Evolutionary conservation across 2,797 vertebrate genomes (phyloP).

Genomic region (Chaunax sp.): DNA sequence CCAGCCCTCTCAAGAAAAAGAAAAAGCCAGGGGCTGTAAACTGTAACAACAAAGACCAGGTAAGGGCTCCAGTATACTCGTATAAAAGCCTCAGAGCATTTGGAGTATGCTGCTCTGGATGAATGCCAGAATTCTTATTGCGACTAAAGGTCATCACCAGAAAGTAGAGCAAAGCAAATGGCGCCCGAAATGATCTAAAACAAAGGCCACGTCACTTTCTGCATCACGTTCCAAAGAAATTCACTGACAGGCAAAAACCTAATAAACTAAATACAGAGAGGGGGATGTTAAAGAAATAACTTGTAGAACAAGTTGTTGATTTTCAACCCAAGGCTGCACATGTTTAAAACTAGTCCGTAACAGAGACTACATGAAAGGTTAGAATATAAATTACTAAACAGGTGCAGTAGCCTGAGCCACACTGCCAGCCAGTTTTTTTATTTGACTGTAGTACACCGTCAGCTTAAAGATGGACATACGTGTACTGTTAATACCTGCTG

Average conservation of each 20-base stretch:
- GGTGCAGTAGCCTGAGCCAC: not conserved
- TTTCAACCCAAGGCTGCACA: too few relatives aligned
- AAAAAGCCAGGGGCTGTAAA: constrained; percentile 96
- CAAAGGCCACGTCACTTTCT: not conserved
- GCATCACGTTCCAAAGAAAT: not conserved
- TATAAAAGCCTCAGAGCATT: constrained; percentile 31
- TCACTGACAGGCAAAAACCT: not conserved
- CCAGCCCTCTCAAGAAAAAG: constrained; percentile 97
- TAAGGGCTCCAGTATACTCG: constrained; percentile 62
- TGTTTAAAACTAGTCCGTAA: too few relatives aligned
- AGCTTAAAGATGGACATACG: constrained; percentile 2
- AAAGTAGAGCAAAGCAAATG: not conserved
- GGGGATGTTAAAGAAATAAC: too few relatives aligned
- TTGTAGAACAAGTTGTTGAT: too few relatives aligned
- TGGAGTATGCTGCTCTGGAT: not conserved
- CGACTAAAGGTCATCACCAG: too few relatives aligned
- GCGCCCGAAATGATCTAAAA: not conserved
- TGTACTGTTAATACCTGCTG: constrained; percentile 4
- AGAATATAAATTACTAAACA: not conserved
- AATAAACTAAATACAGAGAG: too few relatives aligned
- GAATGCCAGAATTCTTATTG: not conserved
- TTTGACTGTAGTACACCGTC: constrained; percentile 7
- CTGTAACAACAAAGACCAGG: constrained; percentile 96
- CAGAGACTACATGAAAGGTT: not conserved
- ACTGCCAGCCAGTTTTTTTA: constrained; percentile 18